Percentiles rank a stretch among this genome's conserved stretches.
phyloP scores from a whole-genome alignment of 1,140 invertebrate genomes.

The Drosophila chauvacae region DNA sequence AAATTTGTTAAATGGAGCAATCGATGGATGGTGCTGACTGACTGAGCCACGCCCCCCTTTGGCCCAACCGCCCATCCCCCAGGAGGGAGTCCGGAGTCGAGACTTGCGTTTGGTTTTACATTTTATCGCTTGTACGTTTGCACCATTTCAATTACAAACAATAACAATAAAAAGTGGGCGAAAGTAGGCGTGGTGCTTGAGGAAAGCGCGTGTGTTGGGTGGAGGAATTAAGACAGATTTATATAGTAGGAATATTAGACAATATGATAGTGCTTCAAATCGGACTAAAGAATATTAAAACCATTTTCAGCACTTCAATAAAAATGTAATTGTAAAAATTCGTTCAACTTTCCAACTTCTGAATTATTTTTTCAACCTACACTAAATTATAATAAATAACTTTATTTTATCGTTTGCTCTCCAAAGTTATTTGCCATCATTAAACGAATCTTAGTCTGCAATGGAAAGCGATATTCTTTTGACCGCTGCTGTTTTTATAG shows the following conservation, averaged over 20 bases:
- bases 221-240: constrained; percentile 30
- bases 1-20: constrained; percentile 84
- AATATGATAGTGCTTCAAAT: neutral
- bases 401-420: neutral
- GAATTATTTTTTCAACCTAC: neutral
- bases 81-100: constrained; percentile 16
- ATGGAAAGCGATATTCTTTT: neutral
- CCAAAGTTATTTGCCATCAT: too few species aligned
- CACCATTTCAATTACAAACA: constrained; percentile 83
- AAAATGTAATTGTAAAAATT: neutral
- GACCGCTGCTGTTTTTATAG: neutral
- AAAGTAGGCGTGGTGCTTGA: constrained; percentile 35
- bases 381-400: too few species aligned
- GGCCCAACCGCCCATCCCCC: neutral
- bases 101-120: constrained; percentile 71
- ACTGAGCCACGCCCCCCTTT: constrained; percentile 18
- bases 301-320: neutral
- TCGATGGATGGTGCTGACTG: constrained; percentile 69
- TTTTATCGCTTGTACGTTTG: constrained; percentile 83
- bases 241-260: constrained; percentile 1
- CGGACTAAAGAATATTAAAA: neutral
- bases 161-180: constrained; percentile 76
- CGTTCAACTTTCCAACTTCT: neutral
- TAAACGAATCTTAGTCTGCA: neutral
- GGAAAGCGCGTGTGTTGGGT: constrained; percentile 46